Evolutionary conservation across 2,888 invertebrate genomes (phyloP), one percentile per base, ranked within the genome.

Genomic region (Scaptomyza caliginosa): DNA sequence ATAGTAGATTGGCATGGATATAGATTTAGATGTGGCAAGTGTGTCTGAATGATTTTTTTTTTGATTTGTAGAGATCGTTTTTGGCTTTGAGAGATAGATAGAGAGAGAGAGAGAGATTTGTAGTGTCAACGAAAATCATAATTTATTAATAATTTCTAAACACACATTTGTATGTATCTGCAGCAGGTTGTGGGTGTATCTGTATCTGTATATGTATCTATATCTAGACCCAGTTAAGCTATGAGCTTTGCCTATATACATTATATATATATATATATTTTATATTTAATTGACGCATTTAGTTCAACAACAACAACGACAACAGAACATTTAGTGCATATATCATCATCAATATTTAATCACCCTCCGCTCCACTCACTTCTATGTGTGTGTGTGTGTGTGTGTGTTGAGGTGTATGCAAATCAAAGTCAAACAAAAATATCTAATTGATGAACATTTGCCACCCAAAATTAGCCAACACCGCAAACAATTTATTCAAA

Each of bases 201-300:
- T 55, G 21, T 59, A 36, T 51, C 48, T 34, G 2, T 26, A 26
- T 26, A 2, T 48, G 26, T 42, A 50, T 50, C 43, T 58, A 23
- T 3, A 26, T 26, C 26, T 10, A 19, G 11, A 13, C 38, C 28
- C 26, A 23, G 56, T 62, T 24, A 7, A 48, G 50, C 56, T 43
- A 45, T 34, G 42, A 39, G 64, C 46, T 67, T 67, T 66, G 7
- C 2, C 23, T 4, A 23, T 23, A 4, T 23, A 23, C 7, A 23
- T 23, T 28, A 11, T 28, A 4, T 11, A 8, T 6, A 8, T 10
- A 7, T 6, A 26, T 6, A 26, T 5, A 8, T 8, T 11, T 56
- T 64, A 58, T 67, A 74, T 79, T 83, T 86, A 81, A 86, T 83
- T 86, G 84, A 86, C 81, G 77, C 86, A 81, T 86, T 81, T 81